Conservation (phyloP, 2,888 invertebrate species). For the Chymomyza fuscimana region DNA sequence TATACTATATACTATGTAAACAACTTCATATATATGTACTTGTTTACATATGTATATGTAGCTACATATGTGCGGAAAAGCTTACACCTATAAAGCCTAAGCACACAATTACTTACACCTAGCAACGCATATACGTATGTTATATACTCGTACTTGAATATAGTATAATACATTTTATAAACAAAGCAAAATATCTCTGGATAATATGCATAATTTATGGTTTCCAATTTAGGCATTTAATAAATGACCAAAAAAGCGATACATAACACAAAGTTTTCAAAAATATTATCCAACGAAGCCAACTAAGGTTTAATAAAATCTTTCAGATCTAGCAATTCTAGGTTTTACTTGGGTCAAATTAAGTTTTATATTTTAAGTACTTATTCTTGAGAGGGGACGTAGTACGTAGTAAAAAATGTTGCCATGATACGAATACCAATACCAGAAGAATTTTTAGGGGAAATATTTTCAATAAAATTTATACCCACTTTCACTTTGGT, state of each 20-base stretch:
- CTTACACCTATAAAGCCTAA: not conserved
- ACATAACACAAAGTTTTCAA: not conserved
- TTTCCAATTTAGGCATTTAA: not conserved
- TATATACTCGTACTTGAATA: not conserved
- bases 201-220: not conserved
- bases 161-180: not conserved
- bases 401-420: too few relatives aligned
- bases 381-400: too few relatives aligned
- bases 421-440: too few relatives aligned
- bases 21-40: constrained; percentile 13
- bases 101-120: constrained; percentile 5
- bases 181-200: not conserved
- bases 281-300: not conserved
- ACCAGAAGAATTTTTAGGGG: too few relatives aligned
- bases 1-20: not conserved
- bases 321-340: not conserved
- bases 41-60: constrained; percentile 1
- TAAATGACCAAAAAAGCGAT: not conserved
- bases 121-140: not conserved
- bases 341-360: not conserved
- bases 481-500: too few relatives aligned
- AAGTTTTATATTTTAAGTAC: too few relatives aligned
- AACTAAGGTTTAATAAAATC: not conserved
- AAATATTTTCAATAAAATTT: too few relatives aligned
- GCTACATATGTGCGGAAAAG: not conserved